phyloP scores from a whole-genome alignment of 2,888 invertebrate species.

The Acrobasis repandana region DNA sequence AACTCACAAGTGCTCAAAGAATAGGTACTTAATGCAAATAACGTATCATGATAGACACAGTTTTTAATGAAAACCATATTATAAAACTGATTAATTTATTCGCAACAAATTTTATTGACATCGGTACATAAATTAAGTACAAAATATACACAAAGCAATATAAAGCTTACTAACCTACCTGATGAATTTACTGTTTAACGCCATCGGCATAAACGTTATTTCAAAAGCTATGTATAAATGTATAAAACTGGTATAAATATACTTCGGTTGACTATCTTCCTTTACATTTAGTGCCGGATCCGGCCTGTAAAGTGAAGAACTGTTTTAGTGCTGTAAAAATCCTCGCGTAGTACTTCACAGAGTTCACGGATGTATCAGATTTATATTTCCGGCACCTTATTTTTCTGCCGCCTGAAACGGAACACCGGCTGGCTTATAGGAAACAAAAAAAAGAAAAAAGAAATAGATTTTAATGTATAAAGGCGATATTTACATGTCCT shows the following conservation, averaged over 20 bases:
- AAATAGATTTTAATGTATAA: constrained; percentile 36
- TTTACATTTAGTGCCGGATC: constrained; percentile 76
- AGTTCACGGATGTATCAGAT: constrained; percentile 72
- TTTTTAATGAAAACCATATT: constrained; percentile 8
- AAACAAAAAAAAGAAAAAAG: constrained; percentile 49
- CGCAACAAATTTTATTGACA: constrained; percentile 71
- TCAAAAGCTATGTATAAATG: constrained; percentile 33
- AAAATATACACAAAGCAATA: constrained; percentile 68
- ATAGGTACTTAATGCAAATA: too few relatives aligned
- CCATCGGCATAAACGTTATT: constrained; percentile 41
- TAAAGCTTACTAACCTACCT: constrained; percentile 55
- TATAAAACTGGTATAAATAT: constrained; percentile 30
- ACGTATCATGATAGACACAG: not conserved
- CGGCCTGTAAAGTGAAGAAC: constrained; percentile 78
- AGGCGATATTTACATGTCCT: constrained; percentile 81
- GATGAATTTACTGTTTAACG: constrained; percentile 49
- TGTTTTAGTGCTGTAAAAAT: constrained; percentile 79
- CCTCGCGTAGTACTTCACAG: constrained; percentile 74
- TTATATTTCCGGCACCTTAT: constrained; percentile 75
- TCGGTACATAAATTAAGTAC: constrained; percentile 67
- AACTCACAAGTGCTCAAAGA: too few relatives aligned
- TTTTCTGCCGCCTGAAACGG: constrained; percentile 79
- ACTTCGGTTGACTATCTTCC: constrained; percentile 58
- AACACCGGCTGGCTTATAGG: constrained; percentile 52
- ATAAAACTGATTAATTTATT: constrained; percentile 30